A percentile compares a stretch with the other conserved stretches of the same genome.
Evolutionary conservation across 2,797 vertebrate species (phyloP).

Genomic region (Micrastur ruficollis): DNA sequence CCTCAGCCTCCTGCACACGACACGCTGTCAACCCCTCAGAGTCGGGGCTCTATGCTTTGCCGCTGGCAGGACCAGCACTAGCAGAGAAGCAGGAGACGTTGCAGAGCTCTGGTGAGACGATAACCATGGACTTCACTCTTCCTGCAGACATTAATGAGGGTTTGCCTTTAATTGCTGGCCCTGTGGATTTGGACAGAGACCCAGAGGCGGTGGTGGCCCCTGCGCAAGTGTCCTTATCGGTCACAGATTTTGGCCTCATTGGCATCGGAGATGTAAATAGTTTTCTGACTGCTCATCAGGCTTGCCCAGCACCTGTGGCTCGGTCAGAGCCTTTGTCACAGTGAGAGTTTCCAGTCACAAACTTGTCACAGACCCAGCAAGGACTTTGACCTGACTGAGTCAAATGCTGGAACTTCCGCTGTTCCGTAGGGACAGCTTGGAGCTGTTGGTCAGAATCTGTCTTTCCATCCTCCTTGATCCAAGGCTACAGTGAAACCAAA

Average conservation of each 20-base stretch:
- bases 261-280: constrained; percentile 78
- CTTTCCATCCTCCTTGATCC: constrained; percentile 54
- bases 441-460: constrained; percentile 18
- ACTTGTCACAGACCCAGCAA: constrained; percentile 21
- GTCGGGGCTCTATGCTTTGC: constrained; percentile 74
- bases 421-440: neutral
- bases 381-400: constrained; percentile 41
- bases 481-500: constrained; percentile 60
- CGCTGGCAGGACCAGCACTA: constrained; percentile 62
- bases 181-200: constrained; percentile 61
- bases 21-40: neutral
- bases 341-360: constrained; percentile 65
- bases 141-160: constrained; percentile 62
- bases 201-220: constrained; percentile 65
- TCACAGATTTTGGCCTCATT: constrained; percentile 82
- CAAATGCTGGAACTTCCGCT: constrained; percentile 7
- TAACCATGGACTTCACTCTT: constrained; percentile 81
- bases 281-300: constrained; percentile 76
- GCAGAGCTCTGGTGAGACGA: constrained; percentile 52
- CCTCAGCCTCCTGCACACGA: neutral
- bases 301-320: constrained; percentile 69
- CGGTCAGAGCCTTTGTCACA: constrained; percentile 79
- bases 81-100: constrained; percentile 56
- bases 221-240: constrained; percentile 77
- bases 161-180: constrained; percentile 68